phyloP scores from a whole-genome alignment of 2,888 invertebrate species.

The Xiphydria camelus region DNA sequence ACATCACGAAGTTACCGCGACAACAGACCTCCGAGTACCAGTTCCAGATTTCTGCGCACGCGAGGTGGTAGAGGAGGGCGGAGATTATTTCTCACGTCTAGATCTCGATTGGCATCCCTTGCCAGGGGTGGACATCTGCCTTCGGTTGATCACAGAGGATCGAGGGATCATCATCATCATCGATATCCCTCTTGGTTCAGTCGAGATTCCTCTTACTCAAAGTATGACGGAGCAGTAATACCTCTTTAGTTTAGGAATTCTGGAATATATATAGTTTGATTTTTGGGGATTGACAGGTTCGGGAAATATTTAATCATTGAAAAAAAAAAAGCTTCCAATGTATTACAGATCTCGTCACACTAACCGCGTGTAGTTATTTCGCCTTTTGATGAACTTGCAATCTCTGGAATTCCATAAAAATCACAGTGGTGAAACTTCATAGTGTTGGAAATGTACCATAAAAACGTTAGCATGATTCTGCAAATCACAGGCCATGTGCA shows the following conservation, averaged over 20 bases:
- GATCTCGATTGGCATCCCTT: constrained; percentile 64
- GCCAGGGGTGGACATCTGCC: constrained; percentile 48
- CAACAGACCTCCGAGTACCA: constrained; percentile 54
- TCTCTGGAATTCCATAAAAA: no score
- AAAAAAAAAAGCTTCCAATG: no score
- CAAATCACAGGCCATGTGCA: no score
- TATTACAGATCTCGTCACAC: no score
- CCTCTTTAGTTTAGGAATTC: not conserved
- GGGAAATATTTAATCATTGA: no score
- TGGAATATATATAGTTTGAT: not conserved
- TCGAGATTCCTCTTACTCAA: constrained; percentile 50
- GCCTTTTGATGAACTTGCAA: no score
- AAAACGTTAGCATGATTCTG: no score
- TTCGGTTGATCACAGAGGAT: constrained; percentile 43
- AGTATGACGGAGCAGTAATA: constrained; percentile 34
- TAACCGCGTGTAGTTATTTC: no score
- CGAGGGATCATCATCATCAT: constrained; percentile 46
- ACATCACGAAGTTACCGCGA: constrained; percentile 61
- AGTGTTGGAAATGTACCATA: no score
- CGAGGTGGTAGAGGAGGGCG: constrained; percentile 53
- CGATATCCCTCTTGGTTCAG: constrained; percentile 51
- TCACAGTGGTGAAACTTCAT: no score
- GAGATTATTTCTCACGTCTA: constrained; percentile 68
- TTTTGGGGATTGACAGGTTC: no score
- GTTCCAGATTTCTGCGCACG: constrained; percentile 48